phyloP scores from a whole-genome alignment of 1,140 invertebrate genomes.

The Trachelipus rathkii region DNA sequence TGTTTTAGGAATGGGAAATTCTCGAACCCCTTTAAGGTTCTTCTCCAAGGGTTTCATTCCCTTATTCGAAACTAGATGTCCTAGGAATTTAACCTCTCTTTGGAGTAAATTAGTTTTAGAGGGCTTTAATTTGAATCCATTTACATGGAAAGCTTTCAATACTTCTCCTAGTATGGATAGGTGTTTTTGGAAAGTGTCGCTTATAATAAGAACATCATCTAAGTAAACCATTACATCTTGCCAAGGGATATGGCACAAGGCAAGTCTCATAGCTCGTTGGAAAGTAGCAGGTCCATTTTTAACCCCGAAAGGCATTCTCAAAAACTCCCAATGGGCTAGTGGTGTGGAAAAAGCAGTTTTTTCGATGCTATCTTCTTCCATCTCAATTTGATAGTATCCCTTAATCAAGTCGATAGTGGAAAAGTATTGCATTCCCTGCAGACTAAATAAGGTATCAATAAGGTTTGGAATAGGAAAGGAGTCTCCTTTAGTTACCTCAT shows the following conservation, averaged over 20 bases:
- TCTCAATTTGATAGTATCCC: neutral
- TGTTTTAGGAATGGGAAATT: no score
- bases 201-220: neutral
- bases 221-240: neutral
- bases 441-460: neutral
- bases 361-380: neutral
- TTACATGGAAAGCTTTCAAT: neutral
- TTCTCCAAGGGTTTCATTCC: no score
- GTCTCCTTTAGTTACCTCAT: neutral
- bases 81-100: no score
- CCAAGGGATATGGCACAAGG: neutral
- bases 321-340: neutral
- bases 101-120: no score
- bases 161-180: neutral
- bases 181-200: neutral
- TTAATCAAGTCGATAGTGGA: neutral
- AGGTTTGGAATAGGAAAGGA: neutral
- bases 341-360: neutral
- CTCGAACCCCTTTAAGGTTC: no score
- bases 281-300: neutral
- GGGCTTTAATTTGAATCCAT: no score
- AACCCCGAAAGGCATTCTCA: neutral
- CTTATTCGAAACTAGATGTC: no score
- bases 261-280: neutral
- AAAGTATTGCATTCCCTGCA: neutral